Evolutionary conservation across 1,140 invertebrate species (phyloP).

Genomic region (Nebria ingens): DNA sequence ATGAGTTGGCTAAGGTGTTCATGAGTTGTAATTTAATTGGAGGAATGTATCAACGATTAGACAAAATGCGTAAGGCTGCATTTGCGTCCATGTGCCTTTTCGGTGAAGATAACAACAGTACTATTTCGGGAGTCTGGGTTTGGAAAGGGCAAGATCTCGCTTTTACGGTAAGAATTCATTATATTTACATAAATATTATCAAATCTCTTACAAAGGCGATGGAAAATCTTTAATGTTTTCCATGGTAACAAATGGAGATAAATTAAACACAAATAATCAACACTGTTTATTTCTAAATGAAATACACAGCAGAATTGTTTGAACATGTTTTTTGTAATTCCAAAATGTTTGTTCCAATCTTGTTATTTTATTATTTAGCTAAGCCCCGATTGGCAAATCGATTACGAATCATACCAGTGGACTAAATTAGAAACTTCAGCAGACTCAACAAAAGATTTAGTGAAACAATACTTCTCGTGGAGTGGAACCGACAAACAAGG

Average conservation of each 20-base stretch:
- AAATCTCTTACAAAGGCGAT: neutral
- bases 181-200: neutral
- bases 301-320: neutral
- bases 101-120: constrained; percentile 83
- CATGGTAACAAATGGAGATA: neutral
- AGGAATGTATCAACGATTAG: constrained; percentile 41
- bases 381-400: constrained; percentile 86
- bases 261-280: neutral
- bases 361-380: constrained; percentile 63
- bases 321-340: neutral
- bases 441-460: constrained; percentile 79
- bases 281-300: neutral
- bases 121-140: constrained; percentile 93
- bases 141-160: constrained; percentile 93
- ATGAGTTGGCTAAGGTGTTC: constrained; percentile 87
- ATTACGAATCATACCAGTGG: constrained; percentile 97
- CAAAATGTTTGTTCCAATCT: constrained; percentile 14
- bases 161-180: constrained; percentile 56
- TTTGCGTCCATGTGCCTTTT: constrained; percentile 92
- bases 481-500: constrained; percentile 76
- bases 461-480: constrained; percentile 91
- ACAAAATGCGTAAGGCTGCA: constrained; percentile 78
- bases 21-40: constrained; percentile 94
- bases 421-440: constrained; percentile 80
- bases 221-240: neutral